Base-by-base conservation (phyloP, 2,113 vertebrate genomes). In the Psittacula cyanocephala region DNA sequence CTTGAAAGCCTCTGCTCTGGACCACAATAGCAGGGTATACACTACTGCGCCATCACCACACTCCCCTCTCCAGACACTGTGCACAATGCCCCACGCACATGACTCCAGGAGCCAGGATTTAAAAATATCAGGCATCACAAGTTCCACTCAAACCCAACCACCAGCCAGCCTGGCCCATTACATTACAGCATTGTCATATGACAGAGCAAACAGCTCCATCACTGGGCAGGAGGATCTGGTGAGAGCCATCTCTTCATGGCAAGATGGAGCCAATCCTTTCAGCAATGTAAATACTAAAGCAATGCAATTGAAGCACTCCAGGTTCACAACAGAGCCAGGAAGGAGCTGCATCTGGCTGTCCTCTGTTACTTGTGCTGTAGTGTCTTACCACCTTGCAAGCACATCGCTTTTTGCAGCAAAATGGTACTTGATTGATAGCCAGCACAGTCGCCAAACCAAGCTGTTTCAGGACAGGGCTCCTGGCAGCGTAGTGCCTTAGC, bases 31-130 rank as follows among this genome's bases (percentile, higher is more conserved):
- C 13, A 8, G 70, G 50, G 60, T 5, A 16, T 63, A 11, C 28
- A 0, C n/a, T 12, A 50, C 68, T 0, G 1, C 3, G 2, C 65
- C 65, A 24, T 33, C 60, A 22, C 15, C 1, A 1, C 0, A 3
- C 85, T 64, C 43, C 62, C 35, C 43, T 25, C 86, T 29, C 67
- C 88, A 77, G 76, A 35, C 70, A 35, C 79, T 2, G 3, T 3
- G 8, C 4, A 12, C 25, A 68, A 62, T 5, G 33, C 76, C 89
- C 76, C 89, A 43, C 0, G 0, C 82, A 17, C 41, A 4, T 47
- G 87, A 85, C 53, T 69, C 65, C n/a, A 16, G 60, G 25, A 81
- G 76, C 24, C 1, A 0, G 35, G 23, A 71, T 50, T 52, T 72
- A 65, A 80, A 94, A 94, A 93, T 6, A 79, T 33, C 81, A 70